phyloP scores from a whole-genome alignment of 1,140 invertebrate genomes.

The Leptinotarsa texana region DNA sequence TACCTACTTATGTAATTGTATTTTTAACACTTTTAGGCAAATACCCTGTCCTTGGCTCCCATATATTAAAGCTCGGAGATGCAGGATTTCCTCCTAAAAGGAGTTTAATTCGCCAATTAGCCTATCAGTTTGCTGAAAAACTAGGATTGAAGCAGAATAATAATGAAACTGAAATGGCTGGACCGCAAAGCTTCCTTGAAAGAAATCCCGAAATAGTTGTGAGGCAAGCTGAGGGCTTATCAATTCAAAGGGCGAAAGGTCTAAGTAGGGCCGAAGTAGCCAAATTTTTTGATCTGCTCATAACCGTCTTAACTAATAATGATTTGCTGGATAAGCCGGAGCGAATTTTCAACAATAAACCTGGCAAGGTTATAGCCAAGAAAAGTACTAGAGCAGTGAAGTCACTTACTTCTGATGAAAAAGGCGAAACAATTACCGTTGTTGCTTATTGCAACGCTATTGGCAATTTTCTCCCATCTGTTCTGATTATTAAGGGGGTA shows the following conservation, averaged over 20 bases:
- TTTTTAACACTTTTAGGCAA: constrained; percentile 15
- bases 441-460: constrained; percentile 38
- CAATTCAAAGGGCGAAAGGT: constrained; percentile 48
- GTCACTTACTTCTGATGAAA: too few relatives aligned
- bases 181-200: constrained; percentile 46
- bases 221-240: constrained; percentile 48
- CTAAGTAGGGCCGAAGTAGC: constrained; percentile 48
- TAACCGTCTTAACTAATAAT: constrained; percentile 27
- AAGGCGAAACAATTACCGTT: constrained; percentile 45
- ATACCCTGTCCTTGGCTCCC: constrained; percentile 24
- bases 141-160: constrained; percentile 38
- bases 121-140: constrained; percentile 42
- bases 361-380: constrained; percentile 50
- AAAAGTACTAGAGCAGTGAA: constrained; percentile 52
- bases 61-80: constrained; percentile 46
- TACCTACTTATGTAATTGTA: constrained; percentile 32
- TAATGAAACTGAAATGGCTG: constrained; percentile 42
- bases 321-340: constrained; percentile 46
- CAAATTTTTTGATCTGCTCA: constrained; percentile 48
- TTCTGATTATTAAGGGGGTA: constrained; percentile 41
- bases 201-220: constrained; percentile 50
- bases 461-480: constrained; percentile 37
- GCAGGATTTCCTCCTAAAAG: constrained; percentile 40
- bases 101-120: constrained; percentile 46
- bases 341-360: constrained; percentile 51